Base-by-base conservation (phyloP, 2,888 invertebrate genomes). In the Chymomyza caudatula region DNA sequence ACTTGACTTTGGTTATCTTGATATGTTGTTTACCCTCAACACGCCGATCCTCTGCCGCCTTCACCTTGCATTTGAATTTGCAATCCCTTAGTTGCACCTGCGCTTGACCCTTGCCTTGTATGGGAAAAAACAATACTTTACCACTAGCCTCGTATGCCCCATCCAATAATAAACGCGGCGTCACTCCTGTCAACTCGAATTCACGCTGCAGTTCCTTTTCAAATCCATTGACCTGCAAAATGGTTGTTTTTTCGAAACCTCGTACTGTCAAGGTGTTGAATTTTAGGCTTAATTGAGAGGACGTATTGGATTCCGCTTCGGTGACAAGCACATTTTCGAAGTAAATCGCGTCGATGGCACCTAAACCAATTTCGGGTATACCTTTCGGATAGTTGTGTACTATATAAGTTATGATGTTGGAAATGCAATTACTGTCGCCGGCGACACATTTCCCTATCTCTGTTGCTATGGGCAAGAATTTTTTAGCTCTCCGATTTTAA, bases 111-210 rank as follows among this genome's bases (percentile, higher is more conserved):
- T 76, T 73, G 0, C 90, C 91, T 22, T 84, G 78, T 37, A 91
- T 85, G 3, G 90, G 89, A 49, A 91, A 72, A 3, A 91, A 67
- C 15, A 91, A 67, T 5, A 91, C 76, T 56, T 87, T 88, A 11
- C 91, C 91, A 29, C 76, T 73, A 19, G 88, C 82, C 15, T 77
- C 87, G 70, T 91, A 91, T n/a, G 74, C 60, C 0, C 89, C 89
- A 3, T 65, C 52, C 3, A 89, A 52, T 4, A 17, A 60, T 3
- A 88, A 8, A 22, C 65, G 29, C 2, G 87, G 87, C 17, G 76
- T 55, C 5, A 58, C 37, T 0, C 60, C 70, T 6, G 56, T 55
- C 3, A 71, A n/a, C 37, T 71, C 70, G 17, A 71, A 59, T 4
- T 60, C 61, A 11, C 52, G 49, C 3, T 60, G 66, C 0, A 78